Base-by-base conservation (phyloP, 1,140 invertebrate genomes). In the Monochamus saltuarius region DNA sequence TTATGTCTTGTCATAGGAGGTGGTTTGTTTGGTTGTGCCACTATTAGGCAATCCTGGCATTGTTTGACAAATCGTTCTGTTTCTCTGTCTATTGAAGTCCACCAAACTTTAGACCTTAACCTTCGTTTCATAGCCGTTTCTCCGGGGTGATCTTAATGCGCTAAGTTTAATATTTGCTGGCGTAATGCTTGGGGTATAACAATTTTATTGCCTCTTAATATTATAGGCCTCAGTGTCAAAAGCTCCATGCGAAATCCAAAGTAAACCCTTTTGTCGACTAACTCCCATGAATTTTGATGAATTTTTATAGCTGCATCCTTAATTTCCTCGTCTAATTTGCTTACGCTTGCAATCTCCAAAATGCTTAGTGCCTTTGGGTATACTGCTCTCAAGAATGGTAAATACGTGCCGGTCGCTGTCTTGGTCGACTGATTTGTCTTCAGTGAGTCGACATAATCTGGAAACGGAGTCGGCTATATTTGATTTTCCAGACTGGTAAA, bases 401-500 rank as follows among this genome's bases (percentile, higher is more conserved):
- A 34, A 40, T 16, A 60, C 11, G 37, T 61, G 53, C 9, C 19
- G 16, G 37, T 61, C 52, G 7, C 36, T 39, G 22, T 51, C 56
- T 7, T 22, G 39, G 37, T 64, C 61, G n/a, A 64, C 59, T 19
- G 61, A 6, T 19, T 8, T 10, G 9, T 54, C 17, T 19, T 17
- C 2, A 11, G 47, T 29, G 6, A 63, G 4, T 47, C 59, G 13
- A 16, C 54, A 61, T n/a, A n/a, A 49, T 19, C 74, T 38, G 11
- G 76, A 79, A 22, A 77, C 46, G 9, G 71, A 49, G 61, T 78
- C 76, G 7, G 76, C 73, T 22, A 77, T 76, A 42, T 79, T 79
- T 47, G 57, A 53, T 51, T 77, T 77, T 10, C 72, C 73, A 46
- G 71, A 19, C 56, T 70, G 62, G 57, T 75, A 76, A 40, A 73